phyloP scores from a whole-genome alignment of 1,140 invertebrate species.

The Meteorus sp. region DNA sequence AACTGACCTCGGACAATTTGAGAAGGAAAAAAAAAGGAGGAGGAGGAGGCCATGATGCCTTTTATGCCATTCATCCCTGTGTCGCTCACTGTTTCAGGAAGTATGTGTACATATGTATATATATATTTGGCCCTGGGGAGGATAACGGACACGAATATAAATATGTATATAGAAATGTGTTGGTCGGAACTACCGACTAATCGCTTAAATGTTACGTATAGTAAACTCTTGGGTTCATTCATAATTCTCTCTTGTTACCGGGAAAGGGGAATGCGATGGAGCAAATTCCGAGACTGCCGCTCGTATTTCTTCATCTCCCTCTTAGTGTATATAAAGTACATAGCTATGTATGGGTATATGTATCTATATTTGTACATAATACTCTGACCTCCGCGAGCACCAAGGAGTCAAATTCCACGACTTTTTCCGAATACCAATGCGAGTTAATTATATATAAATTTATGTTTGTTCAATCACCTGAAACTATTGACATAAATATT shows the following conservation, averaged over 20 bases:
- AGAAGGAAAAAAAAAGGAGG: slow-evolving; percentile 36
- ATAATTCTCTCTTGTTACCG: slow-evolving; percentile 31
- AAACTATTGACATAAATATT: too few relatives aligned
- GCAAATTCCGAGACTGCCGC: neutral
- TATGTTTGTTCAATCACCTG: too few relatives aligned
- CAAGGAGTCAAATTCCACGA: neutral
- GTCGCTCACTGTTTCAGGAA: slow-evolving; percentile 35
- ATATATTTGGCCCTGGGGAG: slow-evolving; percentile 24
- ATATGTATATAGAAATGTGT: slow-evolving; percentile 21
- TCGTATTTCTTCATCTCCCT: neutral
- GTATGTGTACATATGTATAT: too few relatives aligned
- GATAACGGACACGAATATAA: slow-evolving; percentile 3
- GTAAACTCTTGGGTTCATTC: slow-evolving; percentile 42
- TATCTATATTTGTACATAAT: neutral
- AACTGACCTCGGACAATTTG: slow-evolving; percentile 11
- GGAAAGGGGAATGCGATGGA: slow-evolving; percentile 6
- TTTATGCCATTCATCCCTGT: slow-evolving; percentile 45
- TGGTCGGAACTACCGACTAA: slow-evolving; percentile 32
- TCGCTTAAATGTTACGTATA: slow-evolving; percentile 39
- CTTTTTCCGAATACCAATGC: neutral
- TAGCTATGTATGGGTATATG: neutral
- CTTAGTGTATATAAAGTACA: neutral
- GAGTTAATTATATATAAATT: too few relatives aligned
- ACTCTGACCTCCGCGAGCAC: too few relatives aligned
- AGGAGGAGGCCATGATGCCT: too few relatives aligned